Evolutionary conservation across 2,113 vertebrate species (phyloP), one percentile per base, ranked within the genome.

Genomic region (Lutjanus erythropterus): DNA sequence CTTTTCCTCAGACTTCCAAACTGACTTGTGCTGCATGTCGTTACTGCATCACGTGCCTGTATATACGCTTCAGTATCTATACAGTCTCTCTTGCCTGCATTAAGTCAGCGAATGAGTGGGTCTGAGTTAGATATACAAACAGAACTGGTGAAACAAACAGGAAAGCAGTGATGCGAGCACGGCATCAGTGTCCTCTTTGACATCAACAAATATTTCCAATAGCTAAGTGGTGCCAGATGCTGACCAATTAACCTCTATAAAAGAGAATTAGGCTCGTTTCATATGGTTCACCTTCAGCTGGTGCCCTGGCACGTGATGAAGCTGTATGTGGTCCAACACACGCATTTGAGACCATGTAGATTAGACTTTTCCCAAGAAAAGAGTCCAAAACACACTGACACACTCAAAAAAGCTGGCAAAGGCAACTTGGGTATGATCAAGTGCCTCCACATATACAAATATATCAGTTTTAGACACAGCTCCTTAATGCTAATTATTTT

Each of bases 201-300:
- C 74, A 84, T 78, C 79, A 84, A 81, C 71, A 67, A 73, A 84
- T 75, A 81, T 78, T 86, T 85, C 66, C 73, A 86, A 69, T 27
- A 77, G 81, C 77, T 88, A 91, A 94, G 78, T 88, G 87, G 81
- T 33, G 84, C 87, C 94, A 94, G 93, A 95, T 94, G 93, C 81
- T 55, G 81, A 85, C 71, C 87, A 91, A 94, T 94, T 91, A 92
- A 88, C 82, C 78, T 90, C 88, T 89, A 86, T 86, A 61, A 81
- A 90, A 82, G 77, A 77, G 71, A 92, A 92, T 87, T 86, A 85
- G 61, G 75, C 67, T 78, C 1, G 31, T 66, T 86, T 87, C 59
- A 71, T 59, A 78, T 61, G 68, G 60, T 89, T 94, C 88, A 92
- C 92, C 93, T 91, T 90, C 91, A 89, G 86, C 78, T 78, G 33